A percentile compares a stretch with the other conserved stretches of the same genome.
Conservation (phyloP, 1,140 invertebrate genomes). For the Halyomorpha halys region DNA sequence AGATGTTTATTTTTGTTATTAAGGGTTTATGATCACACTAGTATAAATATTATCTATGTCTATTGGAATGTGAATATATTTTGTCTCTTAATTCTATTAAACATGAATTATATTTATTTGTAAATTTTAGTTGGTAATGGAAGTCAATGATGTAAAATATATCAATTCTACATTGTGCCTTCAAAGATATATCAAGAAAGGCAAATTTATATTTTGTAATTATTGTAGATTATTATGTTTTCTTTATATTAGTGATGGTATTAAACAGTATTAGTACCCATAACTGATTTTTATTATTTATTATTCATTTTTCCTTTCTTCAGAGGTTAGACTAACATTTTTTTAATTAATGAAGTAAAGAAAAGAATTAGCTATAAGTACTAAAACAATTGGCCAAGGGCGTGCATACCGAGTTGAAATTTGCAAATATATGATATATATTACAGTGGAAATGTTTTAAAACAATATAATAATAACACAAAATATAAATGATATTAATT, state of each 20-base stretch:
- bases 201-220: slow-evolving; percentile 16
- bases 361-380: no score
- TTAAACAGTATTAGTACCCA: slow-evolving; percentile 18
- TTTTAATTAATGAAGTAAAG: no score
- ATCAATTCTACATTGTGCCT: slow-evolving; percentile 13
- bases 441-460: no score
- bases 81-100: not conserved
- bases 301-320: no score
- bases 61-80: slow-evolving; percentile 13
- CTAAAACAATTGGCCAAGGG: no score
- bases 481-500: no score
- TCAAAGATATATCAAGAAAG: slow-evolving; percentile 10
- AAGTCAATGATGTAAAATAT: slow-evolving; percentile 8
- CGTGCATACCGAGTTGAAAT: no score
- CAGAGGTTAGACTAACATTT: no score
- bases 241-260: slow-evolving; percentile 16
- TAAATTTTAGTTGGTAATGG: slow-evolving; percentile 11
- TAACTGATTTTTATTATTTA: not conserved
- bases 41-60: not conserved
- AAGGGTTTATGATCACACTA: slow-evolving; percentile 7
- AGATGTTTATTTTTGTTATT: slow-evolving; percentile 19
- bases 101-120: slow-evolving; percentile 9
- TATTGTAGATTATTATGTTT: slow-evolving; percentile 17
- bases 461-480: no score
- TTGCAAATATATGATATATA: no score